Percentiles rank a stretch among this genome's conserved stretches.
phyloP scores from a whole-genome alignment of 35 echinoderm and acorn worm species.

The Heliocidaris tuberculata region DNA sequence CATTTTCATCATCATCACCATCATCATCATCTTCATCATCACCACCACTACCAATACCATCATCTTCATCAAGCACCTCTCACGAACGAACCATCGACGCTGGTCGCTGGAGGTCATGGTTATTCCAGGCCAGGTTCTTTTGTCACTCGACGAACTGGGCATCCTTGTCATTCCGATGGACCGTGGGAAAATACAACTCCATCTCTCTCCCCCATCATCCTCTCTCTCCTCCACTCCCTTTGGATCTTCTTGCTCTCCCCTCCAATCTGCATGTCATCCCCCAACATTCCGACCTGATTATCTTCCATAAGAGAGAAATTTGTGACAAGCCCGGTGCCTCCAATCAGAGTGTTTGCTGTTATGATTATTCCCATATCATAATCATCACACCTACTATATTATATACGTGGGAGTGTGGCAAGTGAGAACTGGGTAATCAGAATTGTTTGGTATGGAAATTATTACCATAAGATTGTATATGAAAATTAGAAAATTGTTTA shows the following conservation, averaged over 20 bases:
- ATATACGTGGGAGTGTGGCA: not conserved
- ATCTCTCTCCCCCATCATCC: conserved; percentile 18
- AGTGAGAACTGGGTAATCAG: not conserved
- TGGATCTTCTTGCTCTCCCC: not conserved
- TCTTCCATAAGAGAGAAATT: conserved; percentile 12
- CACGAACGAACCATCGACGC: not conserved
- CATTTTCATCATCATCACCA: too few relatives aligned
- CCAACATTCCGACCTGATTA: conserved; percentile 1
- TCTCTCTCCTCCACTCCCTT: conserved; percentile 3
- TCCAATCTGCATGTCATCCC: not conserved
- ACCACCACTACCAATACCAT: too few relatives aligned
- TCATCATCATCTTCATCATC: too few relatives aligned
- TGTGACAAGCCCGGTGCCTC: not conserved
- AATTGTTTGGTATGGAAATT: not conserved
- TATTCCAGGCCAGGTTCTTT: not conserved
- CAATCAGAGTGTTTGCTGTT: not conserved
- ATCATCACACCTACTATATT: not conserved
- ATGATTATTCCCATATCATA: conserved; percentile 13
- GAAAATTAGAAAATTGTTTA: not conserved
- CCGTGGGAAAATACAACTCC: conserved; percentile 41
- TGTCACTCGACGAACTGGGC: not conserved
- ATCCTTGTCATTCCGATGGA: conserved; percentile 39
- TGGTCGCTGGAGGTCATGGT: conserved; percentile 19
- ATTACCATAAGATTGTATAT: not conserved
- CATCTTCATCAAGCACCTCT: not conserved